phyloP scores from a whole-genome alignment of 53 echinoderm and acorn worm species.

The Actinopyga echinites region DNA sequence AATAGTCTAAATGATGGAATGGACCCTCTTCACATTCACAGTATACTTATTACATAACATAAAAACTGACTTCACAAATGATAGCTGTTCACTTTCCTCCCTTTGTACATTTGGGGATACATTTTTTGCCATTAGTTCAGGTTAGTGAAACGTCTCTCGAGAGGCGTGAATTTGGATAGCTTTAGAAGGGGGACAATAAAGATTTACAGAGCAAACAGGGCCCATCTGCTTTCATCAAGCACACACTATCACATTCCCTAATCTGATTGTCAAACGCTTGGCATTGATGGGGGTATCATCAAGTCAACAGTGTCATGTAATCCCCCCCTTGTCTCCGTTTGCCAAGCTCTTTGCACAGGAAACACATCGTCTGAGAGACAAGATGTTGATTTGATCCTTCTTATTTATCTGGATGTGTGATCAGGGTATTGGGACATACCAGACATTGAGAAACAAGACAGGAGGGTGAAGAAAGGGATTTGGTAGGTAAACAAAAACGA shows the following conservation, averaged over 20 bases:
- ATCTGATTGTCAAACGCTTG: not conserved
- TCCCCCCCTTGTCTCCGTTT: not conserved
- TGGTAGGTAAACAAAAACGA: not conserved
- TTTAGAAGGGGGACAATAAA: conserved; percentile 14
- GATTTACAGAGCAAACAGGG: conserved; percentile 3
- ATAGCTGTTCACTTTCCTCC: not conserved
- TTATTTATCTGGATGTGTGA: conserved; percentile 32
- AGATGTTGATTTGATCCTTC: not conserved
- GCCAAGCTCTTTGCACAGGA: conserved; percentile 25
- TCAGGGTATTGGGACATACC: conserved; percentile 18
- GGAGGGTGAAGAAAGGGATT: not conserved
- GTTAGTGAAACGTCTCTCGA: not conserved
- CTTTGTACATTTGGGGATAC: not conserved
- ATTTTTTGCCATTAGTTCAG: not conserved
- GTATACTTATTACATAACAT: too few relatives aligned
- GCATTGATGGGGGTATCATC: not conserved
- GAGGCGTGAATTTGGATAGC: conserved; percentile 11
- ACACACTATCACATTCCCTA: conserved; percentile 25
- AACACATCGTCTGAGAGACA: conserved; percentile 5
- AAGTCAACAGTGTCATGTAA: conserved; percentile 15
- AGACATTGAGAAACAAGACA: not conserved
- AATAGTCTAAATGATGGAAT: too few relatives aligned
- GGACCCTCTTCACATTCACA: too few relatives aligned
- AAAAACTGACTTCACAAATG: too few relatives aligned
- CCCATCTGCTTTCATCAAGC: conserved; percentile 21